phyloP scores from a whole-genome alignment of 1,140 invertebrate genomes.

The Triops cancriformis region DNA sequence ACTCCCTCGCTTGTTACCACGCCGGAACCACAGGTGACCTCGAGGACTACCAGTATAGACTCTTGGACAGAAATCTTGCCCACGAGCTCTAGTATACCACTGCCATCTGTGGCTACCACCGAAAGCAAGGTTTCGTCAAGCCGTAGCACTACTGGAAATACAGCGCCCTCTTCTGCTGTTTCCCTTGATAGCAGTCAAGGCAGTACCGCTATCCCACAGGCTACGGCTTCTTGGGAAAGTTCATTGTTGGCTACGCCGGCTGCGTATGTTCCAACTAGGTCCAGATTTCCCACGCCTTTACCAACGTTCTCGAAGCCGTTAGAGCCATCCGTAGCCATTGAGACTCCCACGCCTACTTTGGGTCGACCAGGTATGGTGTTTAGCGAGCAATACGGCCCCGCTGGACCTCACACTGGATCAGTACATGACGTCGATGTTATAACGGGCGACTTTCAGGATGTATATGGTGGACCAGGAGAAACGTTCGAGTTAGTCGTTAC shows the following conservation, averaged over 20 bases:
- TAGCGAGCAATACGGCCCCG: conserved; percentile 25
- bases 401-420: conserved; percentile 18
- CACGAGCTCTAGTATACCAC: not conserved
- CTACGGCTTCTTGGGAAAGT: not conserved
- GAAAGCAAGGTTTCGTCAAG: not conserved
- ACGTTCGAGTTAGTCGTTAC: conserved; percentile 81
- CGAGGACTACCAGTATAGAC: not conserved
- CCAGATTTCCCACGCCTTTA: conserved; percentile 21
- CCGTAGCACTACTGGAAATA: not conserved
- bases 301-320: conserved; percentile 6
- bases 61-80: not conserved
- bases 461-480: conserved; percentile 47
- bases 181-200: not conserved
- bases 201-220: not conserved
- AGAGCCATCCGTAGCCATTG: not conserved
- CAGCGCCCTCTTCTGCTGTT: not conserved
- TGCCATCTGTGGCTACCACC: not conserved
- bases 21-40: not conserved
- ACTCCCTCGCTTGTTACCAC: not conserved
- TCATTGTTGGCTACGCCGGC: conserved; percentile 31
- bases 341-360: conserved; percentile 29
- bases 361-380: conserved; percentile 28
- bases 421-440: conserved; percentile 33
- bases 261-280: conserved; percentile 3
- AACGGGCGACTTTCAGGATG: not conserved